Evolutionary conservation across 2,888 invertebrate genomes (phyloP), one percentile per base, ranked within the genome.

Genomic region (Ormyrus thymus): DNA sequence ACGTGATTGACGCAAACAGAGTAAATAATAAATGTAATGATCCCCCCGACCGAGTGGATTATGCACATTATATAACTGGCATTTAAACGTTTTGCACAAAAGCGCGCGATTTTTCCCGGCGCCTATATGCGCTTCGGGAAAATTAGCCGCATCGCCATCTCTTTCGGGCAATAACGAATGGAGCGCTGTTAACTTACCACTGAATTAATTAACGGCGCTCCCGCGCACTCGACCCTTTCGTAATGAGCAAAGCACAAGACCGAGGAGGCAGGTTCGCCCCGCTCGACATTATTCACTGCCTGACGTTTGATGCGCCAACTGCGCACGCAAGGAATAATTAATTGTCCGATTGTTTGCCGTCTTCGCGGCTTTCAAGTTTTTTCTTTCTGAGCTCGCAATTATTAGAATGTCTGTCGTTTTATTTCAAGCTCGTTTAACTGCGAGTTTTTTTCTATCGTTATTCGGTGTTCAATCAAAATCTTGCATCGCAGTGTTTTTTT

Each of bases 101-200:
- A 53, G 29, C 53, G 45, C 43, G 45, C 29, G 29, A 4, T 29
- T 29, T 29, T 29, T 29, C 29, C 29, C 29, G 29, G 7, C n/a
- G 50, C n/a, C 7, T 11, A 7, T n/a, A 1, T 1, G 4, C 15
- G 46, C 9, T 55, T 7, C 8, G 50, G 73, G 10, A 75, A 76
- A 79, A 79, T 79, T 68, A 76, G 71, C 62, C 64, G 53, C 8
- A n/a, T 64, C 15, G 70, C 56, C 48, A 61, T 15, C 7, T 62
- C 73, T 69, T 68, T 75, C 46, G 64, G 64, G 62, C 51, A 76
- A 68, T 79, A 76, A 76, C 58, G 72, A 76, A 72, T 59, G 68
- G 61, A 66, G 76, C 79, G 68, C 76, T 80, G 76, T 80, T 76
- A 65, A 76, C 76, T 73, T 80, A 80, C 64, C 76, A 59, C 29